These are phyloP conservation scores for Melanostoma scalare DNA, from an alignment of 2,888 invertebrate genomes.

Conservation along the genomic window DNA sequence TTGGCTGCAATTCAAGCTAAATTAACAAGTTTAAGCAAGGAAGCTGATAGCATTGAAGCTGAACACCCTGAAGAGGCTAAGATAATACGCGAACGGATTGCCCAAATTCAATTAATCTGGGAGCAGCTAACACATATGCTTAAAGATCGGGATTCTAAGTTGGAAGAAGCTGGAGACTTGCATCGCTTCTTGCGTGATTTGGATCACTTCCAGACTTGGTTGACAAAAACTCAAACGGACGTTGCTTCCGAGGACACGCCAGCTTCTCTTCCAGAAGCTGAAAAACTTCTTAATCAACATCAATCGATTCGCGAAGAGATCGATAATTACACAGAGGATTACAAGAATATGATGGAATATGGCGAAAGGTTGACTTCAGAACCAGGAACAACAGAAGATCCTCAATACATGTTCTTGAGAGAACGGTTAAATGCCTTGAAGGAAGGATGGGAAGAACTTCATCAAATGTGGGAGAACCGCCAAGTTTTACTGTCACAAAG, in stretches of 20 bases:
- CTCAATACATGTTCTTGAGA: slow-evolving; percentile 99
- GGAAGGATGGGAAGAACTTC: slow-evolving; percentile 99
- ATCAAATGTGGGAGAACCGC: slow-evolving; percentile 99
- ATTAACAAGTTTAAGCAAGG: slow-evolving; percentile 95
- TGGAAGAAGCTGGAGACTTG: slow-evolving; percentile 99
- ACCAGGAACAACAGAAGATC: slow-evolving; percentile 94
- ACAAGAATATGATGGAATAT: slow-evolving; percentile 99
- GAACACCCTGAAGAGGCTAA: slow-evolving; percentile 98
- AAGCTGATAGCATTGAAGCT: slow-evolving; percentile 94
- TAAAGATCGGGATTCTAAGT: slow-evolving; percentile 98
- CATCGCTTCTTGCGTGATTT: slow-evolving; percentile 98
- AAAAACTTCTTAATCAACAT: slow-evolving; percentile 97
- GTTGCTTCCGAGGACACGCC: slow-evolving; percentile 98
- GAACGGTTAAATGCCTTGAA: slow-evolving; percentile 98
- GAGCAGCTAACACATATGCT: slow-evolving; percentile 97
- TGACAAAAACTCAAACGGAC: slow-evolving; percentile 99
- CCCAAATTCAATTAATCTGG: slow-evolving; percentile 96
- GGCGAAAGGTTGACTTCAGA: slow-evolving; percentile 96
- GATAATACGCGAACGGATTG: slow-evolving; percentile 93
- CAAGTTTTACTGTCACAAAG: slow-evolving; percentile 97
- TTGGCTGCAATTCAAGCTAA: slow-evolving; percentile 99
- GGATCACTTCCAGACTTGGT: slow-evolving; percentile 99
- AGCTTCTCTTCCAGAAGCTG: slow-evolving; percentile 96
- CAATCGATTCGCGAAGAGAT: slow-evolving; percentile 99
- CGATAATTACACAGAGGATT: slow-evolving; percentile 99